Base-by-base conservation (phyloP, 2,797 vertebrate genomes). In the Gila robusta region DNA sequence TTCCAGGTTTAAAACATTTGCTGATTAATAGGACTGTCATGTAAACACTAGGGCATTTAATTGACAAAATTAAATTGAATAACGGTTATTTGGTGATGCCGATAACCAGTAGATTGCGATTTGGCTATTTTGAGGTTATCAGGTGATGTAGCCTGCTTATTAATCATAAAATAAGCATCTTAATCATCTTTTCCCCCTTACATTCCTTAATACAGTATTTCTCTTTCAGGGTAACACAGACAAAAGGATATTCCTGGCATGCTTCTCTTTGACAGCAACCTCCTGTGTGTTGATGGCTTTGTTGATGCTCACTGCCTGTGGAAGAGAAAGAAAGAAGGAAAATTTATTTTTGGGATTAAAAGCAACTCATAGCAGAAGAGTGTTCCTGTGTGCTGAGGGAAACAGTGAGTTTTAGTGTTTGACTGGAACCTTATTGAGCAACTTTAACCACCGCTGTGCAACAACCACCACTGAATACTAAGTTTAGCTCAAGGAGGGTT, bases 221-320 rank as follows among this genome's bases (percentile, higher is more conserved):
- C 54, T 35, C 80, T 87, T 86, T 72, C 49, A 73, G 54, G 39
- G 7, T 16, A 69, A 77, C 76, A 86, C 64, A 77, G 85, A 89
- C 73, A 72, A 89, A 93, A 99, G 97, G 98, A 99, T 99, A 99
- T 99, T 99, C 94, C 98, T 97, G 95, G 98, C 98, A 59, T 99
- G 98, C 91, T 99, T 99, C 94, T 99, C 98, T 95, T 99, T 99
- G 93, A 99, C 98, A 71, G 97, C 98, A 17, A 99, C 97, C 96
- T 99, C 98, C 96, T 99, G 98, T 4, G 97, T 96, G 92, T 99
- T 99, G 96, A 99, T 99, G 91, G 98, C 98, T 95, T 99, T 99
- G 95, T 98, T 99, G 97, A 99, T 99, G 96, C 98, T 99, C 96
- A 99, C 97, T 5, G 97, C 97, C 98, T 99, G 96, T 88, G 72